Conservation (phyloP, 2,797 vertebrate species). For the Bradypodion ventrale region DNA sequence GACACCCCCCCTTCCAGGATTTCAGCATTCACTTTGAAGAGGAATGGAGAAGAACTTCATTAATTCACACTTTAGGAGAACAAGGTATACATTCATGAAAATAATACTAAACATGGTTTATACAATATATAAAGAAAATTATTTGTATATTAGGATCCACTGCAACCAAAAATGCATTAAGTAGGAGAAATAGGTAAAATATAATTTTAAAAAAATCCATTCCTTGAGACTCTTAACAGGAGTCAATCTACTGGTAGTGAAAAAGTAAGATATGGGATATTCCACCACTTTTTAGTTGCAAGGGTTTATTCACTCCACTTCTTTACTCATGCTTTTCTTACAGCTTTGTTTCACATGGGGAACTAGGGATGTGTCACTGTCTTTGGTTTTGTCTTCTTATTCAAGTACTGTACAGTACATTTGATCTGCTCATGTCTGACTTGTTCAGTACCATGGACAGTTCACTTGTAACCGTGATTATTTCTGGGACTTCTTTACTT, state of each 20-base stretch:
- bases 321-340: background rate
- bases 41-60: background rate
- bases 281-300: background rate
- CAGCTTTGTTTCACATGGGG: background rate
- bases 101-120: too few species aligned
- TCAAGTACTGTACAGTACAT: background rate
- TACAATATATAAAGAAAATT: too few species aligned
- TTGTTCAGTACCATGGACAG: slow-evolving; percentile 21
- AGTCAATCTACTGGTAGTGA: background rate
- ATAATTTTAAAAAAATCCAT: background rate
- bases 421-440: too few species aligned
- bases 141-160: too few species aligned
- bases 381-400: background rate
- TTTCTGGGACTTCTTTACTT: background rate
- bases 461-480: too few species aligned
- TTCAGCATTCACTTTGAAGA: background rate
- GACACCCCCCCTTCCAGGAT: too few species aligned
- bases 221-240: background rate
- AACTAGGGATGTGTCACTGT: background rate
- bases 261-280: too few species aligned
- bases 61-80: background rate
- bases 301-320: background rate
- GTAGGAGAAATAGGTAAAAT: too few species aligned
- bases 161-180: too few species aligned
- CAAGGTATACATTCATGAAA: too few species aligned